phyloP scores from a whole-genome alignment of 2,797 vertebrate species.

The Thripadectes ignobilis region DNA sequence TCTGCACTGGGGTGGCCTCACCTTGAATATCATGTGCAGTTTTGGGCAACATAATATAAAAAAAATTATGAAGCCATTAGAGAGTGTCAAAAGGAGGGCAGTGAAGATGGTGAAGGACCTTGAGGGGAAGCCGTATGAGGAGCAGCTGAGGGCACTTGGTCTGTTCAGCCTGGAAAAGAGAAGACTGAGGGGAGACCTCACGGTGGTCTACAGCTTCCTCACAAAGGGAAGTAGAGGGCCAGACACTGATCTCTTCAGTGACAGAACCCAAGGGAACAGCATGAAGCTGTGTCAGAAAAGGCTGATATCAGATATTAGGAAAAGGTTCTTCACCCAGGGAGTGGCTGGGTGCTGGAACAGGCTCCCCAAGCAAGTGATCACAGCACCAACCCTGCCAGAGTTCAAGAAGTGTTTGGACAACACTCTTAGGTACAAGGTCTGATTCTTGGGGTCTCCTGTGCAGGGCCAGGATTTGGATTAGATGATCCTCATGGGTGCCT shows the following conservation, averaged over 20 bases:
- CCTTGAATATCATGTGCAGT: fast-evolving
- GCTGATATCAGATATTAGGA: neutral
- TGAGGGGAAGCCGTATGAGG: fast-evolving
- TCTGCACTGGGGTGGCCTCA: fast-evolving
- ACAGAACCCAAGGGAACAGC: fast-evolving
- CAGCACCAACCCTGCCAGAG: neutral
- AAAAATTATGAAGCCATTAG: neutral
- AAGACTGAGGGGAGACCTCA: neutral
- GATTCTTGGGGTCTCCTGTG: neutral
- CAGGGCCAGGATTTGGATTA: neutral
- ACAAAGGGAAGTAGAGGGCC: fast-evolving
- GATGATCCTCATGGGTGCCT: neutral
- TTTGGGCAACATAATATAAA: fast-evolving
- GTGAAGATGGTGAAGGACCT: neutral
- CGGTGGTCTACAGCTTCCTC: neutral
- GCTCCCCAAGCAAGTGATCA: neutral
- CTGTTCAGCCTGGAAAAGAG: neutral
- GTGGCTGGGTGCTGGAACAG: neutral
- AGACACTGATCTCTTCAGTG: neutral
- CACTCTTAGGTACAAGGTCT: neutral
- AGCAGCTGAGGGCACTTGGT: neutral
- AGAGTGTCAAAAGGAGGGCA: neutral
- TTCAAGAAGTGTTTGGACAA: neutral
- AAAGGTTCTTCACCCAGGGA: fast-evolving
- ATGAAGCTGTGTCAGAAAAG: fast-evolving